Conservation (phyloP, 2,113 vertebrate species). For the Andinoacara biseriatus region DNA sequence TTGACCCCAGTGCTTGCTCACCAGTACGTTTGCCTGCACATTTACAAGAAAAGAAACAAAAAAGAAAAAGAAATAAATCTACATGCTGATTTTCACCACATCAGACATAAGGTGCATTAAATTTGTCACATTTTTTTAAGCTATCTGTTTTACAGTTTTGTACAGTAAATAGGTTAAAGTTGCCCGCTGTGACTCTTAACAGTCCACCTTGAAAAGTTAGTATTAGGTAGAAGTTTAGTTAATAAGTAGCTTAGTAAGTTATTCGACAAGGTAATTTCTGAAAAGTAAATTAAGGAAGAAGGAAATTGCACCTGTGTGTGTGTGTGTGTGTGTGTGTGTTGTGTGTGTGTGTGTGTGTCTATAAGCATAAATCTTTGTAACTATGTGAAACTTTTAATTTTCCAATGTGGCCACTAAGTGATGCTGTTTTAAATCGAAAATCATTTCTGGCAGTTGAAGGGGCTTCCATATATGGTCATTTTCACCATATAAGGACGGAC, state of each 20-base stretch:
- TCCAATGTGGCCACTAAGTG: constrained; percentile 18
- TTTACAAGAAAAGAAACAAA: too few species aligned
- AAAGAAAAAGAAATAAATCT: too few species aligned
- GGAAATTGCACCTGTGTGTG: too few species aligned
- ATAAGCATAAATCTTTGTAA: not conserved
- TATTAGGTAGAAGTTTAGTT: not conserved
- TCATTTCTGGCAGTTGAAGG: not conserved
- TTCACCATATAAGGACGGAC: constrained; percentile 37
- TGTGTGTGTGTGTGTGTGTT: too few species aligned
- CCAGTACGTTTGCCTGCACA: too few species aligned
- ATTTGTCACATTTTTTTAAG: fast-evolving
- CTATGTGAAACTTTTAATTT: not conserved
- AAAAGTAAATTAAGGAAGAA: not conserved
- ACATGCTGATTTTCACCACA: too few species aligned
- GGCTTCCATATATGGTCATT: constrained; percentile 49
- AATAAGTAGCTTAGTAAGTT: not conserved
- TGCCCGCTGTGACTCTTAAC: not conserved
- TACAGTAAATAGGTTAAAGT: not conserved
- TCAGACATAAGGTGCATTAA: too few species aligned
- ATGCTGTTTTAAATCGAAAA: not conserved
- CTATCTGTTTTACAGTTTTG: too few species aligned
- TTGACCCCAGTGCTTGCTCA: too few species aligned
- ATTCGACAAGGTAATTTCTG: not conserved
- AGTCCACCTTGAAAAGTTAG: not conserved
- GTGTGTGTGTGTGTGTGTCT: too few species aligned